Conservation (phyloP, 2,888 invertebrate genomes). For the Polyommatus icarus region DNA sequence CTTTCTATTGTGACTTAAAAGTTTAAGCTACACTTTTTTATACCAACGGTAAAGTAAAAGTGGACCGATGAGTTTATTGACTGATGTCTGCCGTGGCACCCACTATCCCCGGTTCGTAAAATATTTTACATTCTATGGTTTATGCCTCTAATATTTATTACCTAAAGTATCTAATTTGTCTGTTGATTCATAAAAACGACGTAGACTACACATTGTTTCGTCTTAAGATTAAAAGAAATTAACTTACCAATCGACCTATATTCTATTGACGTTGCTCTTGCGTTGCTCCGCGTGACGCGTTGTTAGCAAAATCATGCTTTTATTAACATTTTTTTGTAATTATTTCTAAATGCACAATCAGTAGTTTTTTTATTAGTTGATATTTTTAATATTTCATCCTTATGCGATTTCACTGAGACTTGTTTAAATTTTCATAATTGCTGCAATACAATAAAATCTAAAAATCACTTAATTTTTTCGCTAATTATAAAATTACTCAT, state of each 20-base stretch:
- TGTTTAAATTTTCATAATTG: background rate
- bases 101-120: constrained; percentile 75
- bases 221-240: constrained; percentile 22
- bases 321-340: background rate
- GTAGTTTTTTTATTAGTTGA: background rate
- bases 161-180: background rate
- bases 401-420: background rate
- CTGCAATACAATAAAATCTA: too few relatives aligned
- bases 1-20: constrained; percentile 43
- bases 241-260: constrained; percentile 61
- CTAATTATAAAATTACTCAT: too few relatives aligned
- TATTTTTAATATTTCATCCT: background rate
- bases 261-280: constrained; percentile 64
- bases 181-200: background rate
- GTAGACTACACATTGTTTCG: constrained; percentile 5
- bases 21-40: constrained; percentile 35
- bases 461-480: too few relatives aligned
- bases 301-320: constrained; percentile 45
- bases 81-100: constrained; percentile 80
- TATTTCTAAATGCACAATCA: background rate
- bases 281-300: constrained; percentile 70
- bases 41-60: constrained; percentile 48
- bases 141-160: constrained; percentile 34
- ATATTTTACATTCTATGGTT: constrained; percentile 46
- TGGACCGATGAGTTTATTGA: constrained; percentile 77